Percentiles rank a stretch among this genome's conserved stretches.
Evolutionary conservation across 1,140 invertebrate species (phyloP).

Genomic region (Parapsyche elsis): DNA sequence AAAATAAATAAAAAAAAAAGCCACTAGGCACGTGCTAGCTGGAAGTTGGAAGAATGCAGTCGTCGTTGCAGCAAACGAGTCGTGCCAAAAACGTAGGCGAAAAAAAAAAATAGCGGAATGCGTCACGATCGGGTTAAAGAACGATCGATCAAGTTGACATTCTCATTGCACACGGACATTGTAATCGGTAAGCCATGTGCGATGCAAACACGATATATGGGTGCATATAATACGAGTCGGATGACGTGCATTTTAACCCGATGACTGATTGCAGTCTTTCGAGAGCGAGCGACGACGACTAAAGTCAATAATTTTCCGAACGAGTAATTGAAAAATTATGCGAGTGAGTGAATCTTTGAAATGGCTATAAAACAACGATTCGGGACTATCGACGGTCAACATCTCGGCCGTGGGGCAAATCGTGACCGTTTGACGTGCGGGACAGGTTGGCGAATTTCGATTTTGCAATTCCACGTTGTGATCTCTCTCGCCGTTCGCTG

Average conservation of each 20-base stretch:
- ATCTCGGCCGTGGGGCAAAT: not conserved
- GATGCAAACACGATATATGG: too few species aligned
- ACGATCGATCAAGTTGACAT: not conserved
- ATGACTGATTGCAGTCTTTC: too few species aligned
- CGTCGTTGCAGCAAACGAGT: not conserved
- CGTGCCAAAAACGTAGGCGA: constrained; percentile 26
- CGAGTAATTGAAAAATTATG: not conserved
- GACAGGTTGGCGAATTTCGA: constrained; percentile 4
- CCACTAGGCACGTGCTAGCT: not conserved
- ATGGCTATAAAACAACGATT: not conserved
- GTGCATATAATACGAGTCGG: too few species aligned
- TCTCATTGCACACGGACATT: not conserved
- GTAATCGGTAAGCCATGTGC: too few species aligned
- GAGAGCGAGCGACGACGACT: too few species aligned
- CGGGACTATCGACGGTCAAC: not conserved
- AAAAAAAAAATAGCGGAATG: not conserved
- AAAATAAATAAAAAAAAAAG: not conserved
- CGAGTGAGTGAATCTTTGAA: not conserved
- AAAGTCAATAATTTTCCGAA: not conserved
- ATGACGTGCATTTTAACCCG: too few species aligned
- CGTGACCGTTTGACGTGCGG: constrained; percentile 14
- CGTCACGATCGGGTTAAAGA: not conserved
- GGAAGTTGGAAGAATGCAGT: constrained; percentile 30
- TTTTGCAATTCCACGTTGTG: not conserved
- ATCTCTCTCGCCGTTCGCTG: not conserved